Conservation (phyloP, 2,888 invertebrate genomes). For the Stegana nigrithorax region DNA sequence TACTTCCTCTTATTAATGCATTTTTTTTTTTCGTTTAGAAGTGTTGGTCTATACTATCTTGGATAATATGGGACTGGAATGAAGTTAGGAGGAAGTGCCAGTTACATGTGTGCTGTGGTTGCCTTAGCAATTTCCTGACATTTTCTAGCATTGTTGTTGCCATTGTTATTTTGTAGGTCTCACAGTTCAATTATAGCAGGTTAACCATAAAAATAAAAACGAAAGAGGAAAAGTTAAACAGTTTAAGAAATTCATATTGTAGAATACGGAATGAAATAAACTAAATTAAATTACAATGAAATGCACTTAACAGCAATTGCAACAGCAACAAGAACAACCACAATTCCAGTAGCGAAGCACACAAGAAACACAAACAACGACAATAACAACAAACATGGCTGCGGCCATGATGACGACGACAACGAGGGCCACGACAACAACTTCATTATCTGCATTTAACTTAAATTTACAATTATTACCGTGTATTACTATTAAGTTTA, state of each 20-base stretch:
- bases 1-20: too few relatives aligned
- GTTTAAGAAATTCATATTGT: slow-evolving; percentile 29
- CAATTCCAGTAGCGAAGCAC: not conserved
- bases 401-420: slow-evolving; percentile 10
- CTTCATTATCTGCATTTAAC: slow-evolving; percentile 59
- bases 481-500: not conserved
- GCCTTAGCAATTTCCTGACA: not conserved
- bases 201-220: not conserved
- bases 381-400: slow-evolving; percentile 35
- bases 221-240: not conserved
- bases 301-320: not conserved
- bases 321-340: not conserved
- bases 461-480: slow-evolving; percentile 56
- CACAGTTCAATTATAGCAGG: slow-evolving; percentile 37
- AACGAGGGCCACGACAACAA: slow-evolving; percentile 40
- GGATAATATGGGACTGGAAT: too few relatives aligned
- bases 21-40: too few relatives aligned
- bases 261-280: slow-evolving; percentile 45
- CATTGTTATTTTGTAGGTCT: slow-evolving; percentile 26
- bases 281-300: slow-evolving; percentile 57
- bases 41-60: too few relatives aligned
- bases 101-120: slow-evolving; percentile 1
- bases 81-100: too few relatives aligned
- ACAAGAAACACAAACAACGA: not conserved
- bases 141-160: not conserved